Percentiles rank a stretch among this genome's conserved stretches.
Evolutionary conservation across 64 coral and sea anemone genomes (phyloP).

Genomic region (Pachyseris speciosa): DNA sequence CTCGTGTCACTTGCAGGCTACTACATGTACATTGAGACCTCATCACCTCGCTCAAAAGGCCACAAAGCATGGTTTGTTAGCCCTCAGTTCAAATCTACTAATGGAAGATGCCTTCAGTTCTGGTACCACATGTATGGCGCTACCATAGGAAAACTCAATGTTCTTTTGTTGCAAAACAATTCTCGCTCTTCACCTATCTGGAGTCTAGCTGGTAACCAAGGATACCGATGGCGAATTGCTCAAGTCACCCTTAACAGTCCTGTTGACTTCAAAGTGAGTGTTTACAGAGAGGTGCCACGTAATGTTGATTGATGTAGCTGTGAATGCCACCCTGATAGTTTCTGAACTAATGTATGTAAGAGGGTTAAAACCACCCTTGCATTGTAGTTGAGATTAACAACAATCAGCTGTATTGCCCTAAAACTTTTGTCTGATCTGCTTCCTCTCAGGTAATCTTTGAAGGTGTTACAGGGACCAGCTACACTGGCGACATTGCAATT

Average conservation of each 20-base stretch:
- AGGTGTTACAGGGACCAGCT: conserved; percentile 80
- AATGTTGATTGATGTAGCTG: too few species aligned
- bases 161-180: conserved; percentile 84
- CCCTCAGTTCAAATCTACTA: conserved; percentile 81
- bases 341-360: too few species aligned
- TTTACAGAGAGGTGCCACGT: too few species aligned
- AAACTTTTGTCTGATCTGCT: too few species aligned
- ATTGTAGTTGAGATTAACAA: too few species aligned
- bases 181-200: conserved; percentile 86
- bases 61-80: conserved; percentile 98
- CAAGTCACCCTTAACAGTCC: conserved; percentile 88
- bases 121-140: conserved; percentile 97
- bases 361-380: too few species aligned
- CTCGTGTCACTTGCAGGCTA: conserved; percentile 76
- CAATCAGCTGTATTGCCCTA: too few species aligned
- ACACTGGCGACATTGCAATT: conserved; percentile 89
- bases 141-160: conserved; percentile 88
- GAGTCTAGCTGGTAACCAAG: conserved; percentile 86
- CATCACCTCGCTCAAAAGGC: conserved; percentile 85
- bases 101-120: conserved; percentile 95
- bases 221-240: conserved; percentile 89
- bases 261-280: conserved; percentile 85
- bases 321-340: too few species aligned
- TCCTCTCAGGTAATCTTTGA: conserved; percentile 80
- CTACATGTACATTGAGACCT: conserved; percentile 97